A percentile compares a stretch with the other conserved stretches of the same genome.
These are phyloP conservation scores for Myiotriccus ornatus DNA, from an alignment of 2,797 vertebrate genomes.

Conservation along the genomic window DNA sequence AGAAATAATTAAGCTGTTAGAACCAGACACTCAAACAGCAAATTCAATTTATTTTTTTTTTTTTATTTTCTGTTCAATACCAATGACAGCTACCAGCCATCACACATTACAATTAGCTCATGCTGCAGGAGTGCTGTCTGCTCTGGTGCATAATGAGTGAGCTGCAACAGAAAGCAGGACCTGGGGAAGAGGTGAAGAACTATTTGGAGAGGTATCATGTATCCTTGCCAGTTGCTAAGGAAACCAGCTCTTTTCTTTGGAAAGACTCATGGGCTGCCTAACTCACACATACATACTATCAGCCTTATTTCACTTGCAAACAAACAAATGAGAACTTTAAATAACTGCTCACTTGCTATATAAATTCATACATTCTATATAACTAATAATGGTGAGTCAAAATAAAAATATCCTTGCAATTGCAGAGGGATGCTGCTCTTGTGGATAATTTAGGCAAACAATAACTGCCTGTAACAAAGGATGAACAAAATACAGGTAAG, in stretches of 20 bases:
- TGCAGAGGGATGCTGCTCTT: not conserved
- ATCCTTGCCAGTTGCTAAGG: conserved; percentile 20
- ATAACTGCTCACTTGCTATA: not conserved
- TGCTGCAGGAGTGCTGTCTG: conserved; percentile 19
- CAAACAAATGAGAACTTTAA: not conserved
- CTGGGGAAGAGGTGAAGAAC: not conserved
- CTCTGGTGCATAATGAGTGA: not conserved
- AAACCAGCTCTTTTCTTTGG: conserved; percentile 15
- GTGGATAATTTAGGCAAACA: not conserved
- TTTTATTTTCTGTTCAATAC: not conserved
- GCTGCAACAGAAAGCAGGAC: not conserved
- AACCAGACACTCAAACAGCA: conserved; percentile 32
- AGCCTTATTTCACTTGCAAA: not conserved
- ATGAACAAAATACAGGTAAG: not conserved
- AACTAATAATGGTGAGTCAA: not conserved
- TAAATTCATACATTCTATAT: not conserved
- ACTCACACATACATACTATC: not conserved
- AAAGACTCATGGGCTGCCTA: not conserved
- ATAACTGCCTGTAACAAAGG: not conserved
- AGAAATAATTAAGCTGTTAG: conserved; percentile 51
- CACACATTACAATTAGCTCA: conserved; percentile 15
- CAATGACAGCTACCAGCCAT: conserved; percentile 29
- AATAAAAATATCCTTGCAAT: not conserved
- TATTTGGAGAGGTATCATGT: not conserved
- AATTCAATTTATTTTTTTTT: conserved; percentile 30